Evolutionary conservation across 1,140 invertebrate species (phyloP), one percentile per base, ranked within the genome.

Genomic region (Atopsyche davidsoni): DNA sequence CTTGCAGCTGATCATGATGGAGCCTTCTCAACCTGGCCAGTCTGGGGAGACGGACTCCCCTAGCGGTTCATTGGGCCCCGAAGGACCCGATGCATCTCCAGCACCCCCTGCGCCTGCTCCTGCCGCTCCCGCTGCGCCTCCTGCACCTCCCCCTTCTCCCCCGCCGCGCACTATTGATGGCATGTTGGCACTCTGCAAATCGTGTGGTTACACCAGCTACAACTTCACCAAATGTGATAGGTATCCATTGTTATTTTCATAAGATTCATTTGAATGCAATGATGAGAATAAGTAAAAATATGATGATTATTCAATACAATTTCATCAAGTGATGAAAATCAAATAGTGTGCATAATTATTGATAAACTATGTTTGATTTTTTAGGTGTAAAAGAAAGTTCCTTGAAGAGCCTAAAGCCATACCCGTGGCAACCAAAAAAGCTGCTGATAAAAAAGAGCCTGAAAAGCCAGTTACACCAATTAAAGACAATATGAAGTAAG

Each of bases 221-320:
- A 80, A 86, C 63, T 86, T 87, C 62, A 82, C 79, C 60, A 77
- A 75, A 36, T 89, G 86, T 64, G 71, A 80, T 63, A 75, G 85
- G 61, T 85, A n/a, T n/a, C 47, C 17, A 22, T 46, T 34, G 9
- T 47, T 45, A 4, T n/a, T 28, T 28, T 7, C 6, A 7, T 28
- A 28, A 28, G 25, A 7, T n/a, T n/a, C n/a, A n/a, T n/a, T n/a
- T n/a, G n/a, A n/a, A n/a, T n/a, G n/a, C n/a, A n/a, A n/a, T n/a
- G n/a, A n/a, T n/a, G n/a, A n/a, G n/a, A n/a, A n/a, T n/a, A n/a
- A n/a, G n/a, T n/a, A n/a, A n/a, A n/a, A n/a, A n/a, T n/a, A n/a
- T n/a, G n/a, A n/a, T n/a, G n/a, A n/a, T n/a, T n/a, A n/a, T n/a
- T n/a, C n/a, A n/a, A n/a, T n/a, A n/a, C n/a, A n/a, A n/a, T n/a